Base-by-base conservation (phyloP, 2,888 invertebrate genomes). In the Dioctria linearis region DNA sequence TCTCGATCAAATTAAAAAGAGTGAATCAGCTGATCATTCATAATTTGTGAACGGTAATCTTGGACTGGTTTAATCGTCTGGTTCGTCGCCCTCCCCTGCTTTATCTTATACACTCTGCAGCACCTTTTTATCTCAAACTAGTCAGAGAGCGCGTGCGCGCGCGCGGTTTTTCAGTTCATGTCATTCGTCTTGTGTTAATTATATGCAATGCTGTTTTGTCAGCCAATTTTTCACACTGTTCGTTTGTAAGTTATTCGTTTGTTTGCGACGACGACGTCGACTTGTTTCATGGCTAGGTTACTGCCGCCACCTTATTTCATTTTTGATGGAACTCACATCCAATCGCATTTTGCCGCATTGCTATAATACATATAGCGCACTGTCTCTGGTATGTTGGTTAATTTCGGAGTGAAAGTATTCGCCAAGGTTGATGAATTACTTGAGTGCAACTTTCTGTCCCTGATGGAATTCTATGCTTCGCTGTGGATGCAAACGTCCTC, bases 391-490 rank as follows among this genome's bases (percentile, higher is more conserved):
- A 25, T 25, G 25, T 46, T 54, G 25, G 43, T 71, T 40, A 37
- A 39, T 25, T 6, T 5, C 51, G 80, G 76, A 80, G 80, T 80
- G 80, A 80, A 80, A 80, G 80, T 76, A 80, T 67, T 76, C 57
- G 80, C 59, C 80, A 80, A 80, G 80, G 80, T 76, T 80, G 80
- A 80, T 73, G 67, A 76, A 80, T 80, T 59, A 76, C 69, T 75
- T 66, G 80, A 80, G 67, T 80, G 76, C 80, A 76, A 76, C 80
- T 80, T 76, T 80, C 80, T 71, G 71, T 71, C 71, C 71, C 71
- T 54, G 71, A 39, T 54, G 49, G 71, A 71, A 71, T 71, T 11
- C 57, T 8, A 11, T 11, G 57, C 57, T 25, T 25, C 51, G 6
- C 2, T 4, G 25, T 57, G 57, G 11, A 13, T 13, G 11, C 57